Conservation (phyloP, 2,113 vertebrate species). For the Nipponia nippon region DNA sequence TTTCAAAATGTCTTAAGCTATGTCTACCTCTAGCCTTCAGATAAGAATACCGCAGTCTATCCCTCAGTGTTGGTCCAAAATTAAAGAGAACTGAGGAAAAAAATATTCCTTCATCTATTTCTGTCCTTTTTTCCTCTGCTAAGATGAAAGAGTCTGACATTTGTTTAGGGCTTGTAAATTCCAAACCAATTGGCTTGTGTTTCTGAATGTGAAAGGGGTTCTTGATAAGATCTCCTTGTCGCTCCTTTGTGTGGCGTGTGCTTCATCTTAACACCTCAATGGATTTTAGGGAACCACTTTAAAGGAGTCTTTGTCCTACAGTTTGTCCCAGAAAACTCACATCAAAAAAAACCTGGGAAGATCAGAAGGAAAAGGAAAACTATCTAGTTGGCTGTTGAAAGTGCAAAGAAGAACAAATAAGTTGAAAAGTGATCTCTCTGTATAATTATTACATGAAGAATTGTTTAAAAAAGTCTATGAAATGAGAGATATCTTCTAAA, state of each 20-base stretch:
- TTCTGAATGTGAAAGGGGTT: conserved; percentile 75
- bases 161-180: conserved; percentile 81
- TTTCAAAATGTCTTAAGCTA: neutral
- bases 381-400: conserved; percentile 38
- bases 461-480: neutral
- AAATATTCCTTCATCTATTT: conserved; percentile 44
- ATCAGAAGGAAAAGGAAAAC: conserved; percentile 70
- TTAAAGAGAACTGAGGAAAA: neutral
- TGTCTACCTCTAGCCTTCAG: neutral
- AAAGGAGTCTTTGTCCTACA: conserved; percentile 80
- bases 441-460: neutral
- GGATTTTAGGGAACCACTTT: conserved; percentile 77
- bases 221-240: conserved; percentile 74
- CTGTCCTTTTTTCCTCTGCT: conserved; percentile 31
- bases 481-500: neutral
- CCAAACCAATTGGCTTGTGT: conserved; percentile 75
- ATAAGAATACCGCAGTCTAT: neutral
- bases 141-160: conserved; percentile 77
- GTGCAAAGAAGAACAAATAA: conserved; percentile 55
- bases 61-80: neutral
- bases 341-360: conserved; percentile 75
- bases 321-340: conserved; percentile 77
- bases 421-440: neutral
- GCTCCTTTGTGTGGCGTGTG: conserved; percentile 77
- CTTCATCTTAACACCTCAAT: conserved; percentile 82